phyloP scores from a whole-genome alignment of 2,888 invertebrate genomes.

The Timema podura region DNA sequence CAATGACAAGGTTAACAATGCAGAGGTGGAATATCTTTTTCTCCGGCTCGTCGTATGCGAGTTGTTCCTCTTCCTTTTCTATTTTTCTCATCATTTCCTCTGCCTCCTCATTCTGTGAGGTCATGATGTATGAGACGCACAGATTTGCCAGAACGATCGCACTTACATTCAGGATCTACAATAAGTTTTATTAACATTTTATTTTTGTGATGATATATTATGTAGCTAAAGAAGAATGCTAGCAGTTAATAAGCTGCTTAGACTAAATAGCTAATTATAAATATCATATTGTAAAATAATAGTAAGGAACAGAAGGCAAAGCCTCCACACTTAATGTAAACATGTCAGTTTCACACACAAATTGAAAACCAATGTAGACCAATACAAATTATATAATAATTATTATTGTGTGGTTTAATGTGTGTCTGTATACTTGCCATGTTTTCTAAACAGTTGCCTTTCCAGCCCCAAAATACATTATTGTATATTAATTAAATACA shows the following conservation, averaged over 20 bases:
- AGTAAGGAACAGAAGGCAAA: no score
- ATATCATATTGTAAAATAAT: no score
- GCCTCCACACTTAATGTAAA: no score
- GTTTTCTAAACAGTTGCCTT: no score
- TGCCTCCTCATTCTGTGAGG: slow-evolving; percentile 96
- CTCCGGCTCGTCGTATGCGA: slow-evolving; percentile 87
- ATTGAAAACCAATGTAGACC: no score
- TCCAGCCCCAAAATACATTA: no score
- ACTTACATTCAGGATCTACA: slow-evolving; percentile 83
- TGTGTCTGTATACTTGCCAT: no score
- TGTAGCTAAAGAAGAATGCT: neutral
- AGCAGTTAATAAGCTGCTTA: neutral
- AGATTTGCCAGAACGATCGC: slow-evolving; percentile 98
- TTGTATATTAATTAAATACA: no score
- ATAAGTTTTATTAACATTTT: slow-evolving; percentile 25
- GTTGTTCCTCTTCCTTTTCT: slow-evolving; percentile 94
- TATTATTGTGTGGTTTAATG: no score
- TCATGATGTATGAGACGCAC: slow-evolving; percentile 99
- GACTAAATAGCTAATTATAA: neutral
- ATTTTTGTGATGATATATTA: no score
- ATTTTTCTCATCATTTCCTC: slow-evolving; percentile 98
- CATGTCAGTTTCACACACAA: no score
- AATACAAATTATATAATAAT: no score
- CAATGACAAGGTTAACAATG: slow-evolving; percentile 97
- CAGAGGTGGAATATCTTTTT: slow-evolving; percentile 94